Evolutionary conservation across 1,140 invertebrate genomes (phyloP).

Genomic region (Platyscapa corneri): DNA sequence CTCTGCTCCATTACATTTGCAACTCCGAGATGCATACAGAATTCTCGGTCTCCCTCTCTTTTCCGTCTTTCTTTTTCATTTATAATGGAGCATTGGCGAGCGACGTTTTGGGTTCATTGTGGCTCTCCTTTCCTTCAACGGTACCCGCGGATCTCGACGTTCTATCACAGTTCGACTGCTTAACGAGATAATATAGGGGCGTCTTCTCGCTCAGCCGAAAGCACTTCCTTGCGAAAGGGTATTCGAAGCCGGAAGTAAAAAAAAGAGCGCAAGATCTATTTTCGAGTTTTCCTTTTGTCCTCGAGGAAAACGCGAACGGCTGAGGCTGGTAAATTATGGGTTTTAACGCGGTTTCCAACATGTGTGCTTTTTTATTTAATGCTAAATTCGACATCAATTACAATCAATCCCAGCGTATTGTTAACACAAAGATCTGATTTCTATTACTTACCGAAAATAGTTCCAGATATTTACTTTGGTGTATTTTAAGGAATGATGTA

Average conservation of each 20-base stretch:
- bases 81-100: not conserved
- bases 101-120: not conserved
- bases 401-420: not conserved
- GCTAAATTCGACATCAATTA: not conserved
- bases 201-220: not conserved
- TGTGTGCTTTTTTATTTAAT: not conserved
- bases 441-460: too few relatives aligned
- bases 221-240: too few relatives aligned
- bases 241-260: too few relatives aligned
- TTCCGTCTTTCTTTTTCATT: too few relatives aligned
- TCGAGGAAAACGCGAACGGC: not conserved
- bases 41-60: not conserved
- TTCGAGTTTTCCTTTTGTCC: too few relatives aligned
- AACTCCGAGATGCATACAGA: not conserved
- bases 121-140: not conserved
- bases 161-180: not conserved
- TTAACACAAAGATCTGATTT: too few relatives aligned
- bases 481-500: too few relatives aligned
- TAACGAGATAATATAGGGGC: not conserved
- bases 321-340: not conserved
- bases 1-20: not conserved
- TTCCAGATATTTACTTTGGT: too few relatives aligned
- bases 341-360: not conserved
- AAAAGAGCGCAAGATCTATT: too few relatives aligned
- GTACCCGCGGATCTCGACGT: not conserved